Conservation (phyloP, 2,797 vertebrate species). For the Gallinago nigripennis region DNA sequence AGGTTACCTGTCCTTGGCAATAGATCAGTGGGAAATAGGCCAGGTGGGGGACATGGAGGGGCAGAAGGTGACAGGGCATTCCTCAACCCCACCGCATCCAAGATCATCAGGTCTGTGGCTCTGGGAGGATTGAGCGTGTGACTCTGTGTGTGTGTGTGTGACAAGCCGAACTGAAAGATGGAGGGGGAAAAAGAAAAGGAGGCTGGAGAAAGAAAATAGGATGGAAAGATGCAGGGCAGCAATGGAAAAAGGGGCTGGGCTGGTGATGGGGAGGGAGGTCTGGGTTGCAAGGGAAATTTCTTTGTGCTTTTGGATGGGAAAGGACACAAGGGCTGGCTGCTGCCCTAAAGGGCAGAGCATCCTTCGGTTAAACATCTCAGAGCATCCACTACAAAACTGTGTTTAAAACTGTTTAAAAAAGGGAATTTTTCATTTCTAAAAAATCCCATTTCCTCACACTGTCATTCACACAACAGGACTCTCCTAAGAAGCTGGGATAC, state of each 20-base stretch:
- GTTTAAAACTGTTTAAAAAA: rapidly evolving
- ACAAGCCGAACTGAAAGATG: not conserved
- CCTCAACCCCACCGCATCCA: not conserved
- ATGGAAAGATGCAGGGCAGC: not conserved
- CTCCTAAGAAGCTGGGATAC: not conserved
- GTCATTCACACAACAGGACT: not conserved
- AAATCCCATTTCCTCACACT: not conserved
- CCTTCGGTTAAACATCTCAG: not conserved
- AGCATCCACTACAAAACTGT: not conserved
- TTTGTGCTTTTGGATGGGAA: not conserved
- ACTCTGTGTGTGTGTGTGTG: not conserved
- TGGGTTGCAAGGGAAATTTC: not conserved
- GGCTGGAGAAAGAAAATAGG: not conserved
- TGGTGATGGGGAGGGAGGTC: not conserved
- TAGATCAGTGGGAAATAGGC: constrained; percentile 22
- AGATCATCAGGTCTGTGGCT: not conserved
- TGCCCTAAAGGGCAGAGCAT: not conserved
- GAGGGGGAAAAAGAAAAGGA: not conserved
- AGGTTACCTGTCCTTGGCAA: constrained; percentile 21
- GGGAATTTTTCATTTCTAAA: not conserved
- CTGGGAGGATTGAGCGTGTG: not conserved
- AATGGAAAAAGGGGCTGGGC: not conserved
- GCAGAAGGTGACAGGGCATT: constrained; percentile 3
- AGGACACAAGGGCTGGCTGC: not conserved
- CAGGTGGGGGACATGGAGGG: not conserved